Percentiles rank a stretch among this genome's conserved stretches.
phyloP scores from a whole-genome alignment of 2,888 invertebrate genomes.

The Punctoribates punctum region DNA sequence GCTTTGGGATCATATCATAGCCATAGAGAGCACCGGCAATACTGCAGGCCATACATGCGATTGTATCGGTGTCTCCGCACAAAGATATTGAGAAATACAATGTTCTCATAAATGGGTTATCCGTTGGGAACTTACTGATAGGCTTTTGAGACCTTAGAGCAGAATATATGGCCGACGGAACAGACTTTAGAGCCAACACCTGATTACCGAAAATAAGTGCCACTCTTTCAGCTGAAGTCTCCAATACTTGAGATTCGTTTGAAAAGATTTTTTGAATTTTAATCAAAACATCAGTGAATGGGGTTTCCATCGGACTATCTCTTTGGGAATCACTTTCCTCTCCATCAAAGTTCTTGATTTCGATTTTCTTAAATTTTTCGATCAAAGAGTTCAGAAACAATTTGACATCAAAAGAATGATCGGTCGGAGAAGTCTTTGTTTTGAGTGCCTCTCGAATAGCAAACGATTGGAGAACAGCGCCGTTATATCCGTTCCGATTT shows the following conservation, averaged over 20 bases:
- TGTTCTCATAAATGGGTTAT: conserved; percentile 57
- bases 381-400: conserved; percentile 59
- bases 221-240: conserved; percentile 44
- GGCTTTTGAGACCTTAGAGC: conserved; percentile 57
- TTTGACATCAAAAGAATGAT: conserved; percentile 54
- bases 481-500: conserved; percentile 54
- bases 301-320: conserved; percentile 55
- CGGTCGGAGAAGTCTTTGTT: conserved; percentile 53
- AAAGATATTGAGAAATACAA: conserved; percentile 67
- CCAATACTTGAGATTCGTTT: conserved; percentile 48
- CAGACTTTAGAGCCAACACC: conserved; percentile 65
- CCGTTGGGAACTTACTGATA: conserved; percentile 39
- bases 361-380: conserved; percentile 57
- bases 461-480: conserved; percentile 56
- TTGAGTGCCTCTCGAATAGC: conserved; percentile 61
- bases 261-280: conserved; percentile 58
- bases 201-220: conserved; percentile 54
- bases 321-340: conserved; percentile 52
- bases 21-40: conserved; percentile 59
- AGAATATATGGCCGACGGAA: conserved; percentile 68
- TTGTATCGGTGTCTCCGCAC: conserved; percentile 74
- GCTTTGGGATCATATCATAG: conserved; percentile 58
- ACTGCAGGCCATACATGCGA: conserved; percentile 66
- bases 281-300: conserved; percentile 60
- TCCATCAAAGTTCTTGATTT: conserved; percentile 44